Conservation (phyloP, 2,113 vertebrate genomes). For the Peromyscus maniculatus region DNA sequence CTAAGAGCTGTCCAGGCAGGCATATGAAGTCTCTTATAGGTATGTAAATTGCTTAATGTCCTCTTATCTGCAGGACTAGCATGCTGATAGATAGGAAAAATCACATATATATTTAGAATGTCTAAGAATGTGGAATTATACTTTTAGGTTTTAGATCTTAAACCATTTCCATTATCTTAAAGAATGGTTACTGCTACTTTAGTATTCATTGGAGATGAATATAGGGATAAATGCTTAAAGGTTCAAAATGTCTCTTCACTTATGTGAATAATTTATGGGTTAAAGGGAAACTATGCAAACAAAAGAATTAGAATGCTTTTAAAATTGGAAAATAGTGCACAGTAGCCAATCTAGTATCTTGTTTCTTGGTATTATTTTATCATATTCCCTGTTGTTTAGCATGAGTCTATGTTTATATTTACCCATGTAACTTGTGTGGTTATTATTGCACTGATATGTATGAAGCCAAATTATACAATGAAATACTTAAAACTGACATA, state of each 20-base stretch:
- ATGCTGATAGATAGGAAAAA: neutral
- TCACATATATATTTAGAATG: neutral
- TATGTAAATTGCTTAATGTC: neutral
- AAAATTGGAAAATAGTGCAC: neutral
- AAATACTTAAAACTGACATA: neutral
- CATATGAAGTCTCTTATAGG: neutral
- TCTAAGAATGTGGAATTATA: conserved; percentile 1
- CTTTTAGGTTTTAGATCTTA: conserved; percentile 31
- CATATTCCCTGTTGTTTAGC: neutral
- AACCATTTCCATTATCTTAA: neutral
- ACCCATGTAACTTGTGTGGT: neutral
- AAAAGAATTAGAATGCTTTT: conserved; percentile 1
- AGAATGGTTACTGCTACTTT: neutral
- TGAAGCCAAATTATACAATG: neutral
- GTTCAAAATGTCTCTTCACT: neutral
- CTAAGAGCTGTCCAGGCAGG: neutral
- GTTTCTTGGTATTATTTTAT: neutral
- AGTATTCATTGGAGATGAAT: neutral
- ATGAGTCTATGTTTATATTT: neutral
- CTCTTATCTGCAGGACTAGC: neutral
- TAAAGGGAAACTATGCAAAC: neutral
- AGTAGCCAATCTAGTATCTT: neutral
- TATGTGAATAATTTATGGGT: neutral
- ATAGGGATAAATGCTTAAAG: neutral
- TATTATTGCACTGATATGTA: neutral